Base-by-base conservation (phyloP, 2,797 vertebrate species). In the Macropodus opercularis region DNA sequence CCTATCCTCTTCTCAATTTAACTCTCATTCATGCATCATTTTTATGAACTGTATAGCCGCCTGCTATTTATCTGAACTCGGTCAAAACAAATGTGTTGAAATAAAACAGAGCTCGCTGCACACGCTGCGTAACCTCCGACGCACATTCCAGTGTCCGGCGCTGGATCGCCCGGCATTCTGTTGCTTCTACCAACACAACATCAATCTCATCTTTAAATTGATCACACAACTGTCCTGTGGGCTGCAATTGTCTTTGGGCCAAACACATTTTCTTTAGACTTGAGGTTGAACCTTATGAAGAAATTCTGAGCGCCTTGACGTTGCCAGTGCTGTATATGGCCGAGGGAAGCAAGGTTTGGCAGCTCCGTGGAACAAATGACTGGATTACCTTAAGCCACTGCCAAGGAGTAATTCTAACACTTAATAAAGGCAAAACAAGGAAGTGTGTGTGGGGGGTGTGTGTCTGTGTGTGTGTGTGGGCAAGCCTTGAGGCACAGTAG, bases 321-420 rank as follows among this genome's bases (percentile, higher is more conserved):
- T 72, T 81, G 88, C 85, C 84, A 83, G 83, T 53, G 18, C 55
- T 84, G 81, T 88, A 89, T 85, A 88, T 54, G 72, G 75, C 65
- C 21, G 69, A 83, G 61, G 85, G 89, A 92, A 92, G 92, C 86
- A 56, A 86, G 80, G 76, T 89, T 87, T 93, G 90, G 89, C 92
- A 92, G 91, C 78, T 90, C 83, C 70, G 86, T 63, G 87, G 86
- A 92, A 89, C 87, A 90, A 91, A 92, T 92, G 86, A 92, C 87
- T 87, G 87, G 87, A 93, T 93, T 92, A 92, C 87, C 85, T 85
- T 91, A 86, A 90, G 81, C 85, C 75, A 87, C 84, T 90, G 91
- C 90, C 90, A 92, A 87, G 84, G 84, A 90, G 88, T 90, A 87
- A 90, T 88, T 92, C 87, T 90, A 89, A 91, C 92, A 93, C 92